Evolutionary conservation across 1,140 invertebrate genomes (phyloP).

Genomic region (Musca vetustissima): DNA sequence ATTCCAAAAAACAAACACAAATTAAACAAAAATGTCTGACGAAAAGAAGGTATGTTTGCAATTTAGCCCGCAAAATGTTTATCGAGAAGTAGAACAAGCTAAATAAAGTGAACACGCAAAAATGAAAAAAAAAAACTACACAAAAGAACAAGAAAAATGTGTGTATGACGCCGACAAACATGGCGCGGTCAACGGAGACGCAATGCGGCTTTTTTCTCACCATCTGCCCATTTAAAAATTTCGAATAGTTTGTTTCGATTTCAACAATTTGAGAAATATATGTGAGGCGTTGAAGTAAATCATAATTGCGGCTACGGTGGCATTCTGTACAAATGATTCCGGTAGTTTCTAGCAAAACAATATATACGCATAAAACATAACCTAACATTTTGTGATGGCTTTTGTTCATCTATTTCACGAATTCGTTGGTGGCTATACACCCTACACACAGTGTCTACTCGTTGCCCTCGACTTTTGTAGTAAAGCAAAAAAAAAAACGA

Average conservation of each 20-base stretch:
- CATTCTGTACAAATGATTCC: no score
- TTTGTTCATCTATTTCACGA: background rate
- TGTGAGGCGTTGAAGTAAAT: no score
- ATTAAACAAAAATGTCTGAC: constrained; percentile 60
- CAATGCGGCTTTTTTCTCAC: constrained; percentile 14
- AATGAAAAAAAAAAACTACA: constrained; percentile 9
- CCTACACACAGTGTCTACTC: constrained; percentile 3
- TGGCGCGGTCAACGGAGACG: constrained; percentile 26
- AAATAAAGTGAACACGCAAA: background rate
- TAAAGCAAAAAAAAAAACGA: background rate
- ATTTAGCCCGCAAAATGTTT: no score
- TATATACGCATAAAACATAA: constrained; percentile 11
- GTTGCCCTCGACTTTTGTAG: background rate
- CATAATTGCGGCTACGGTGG: no score
- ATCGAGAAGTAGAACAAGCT: background rate
- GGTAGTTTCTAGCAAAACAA: no score
- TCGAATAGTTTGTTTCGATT: no score
- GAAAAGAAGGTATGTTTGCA: constrained; percentile 61
- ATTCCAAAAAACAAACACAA: constrained; percentile 26
- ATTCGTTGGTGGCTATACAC: constrained; percentile 9
- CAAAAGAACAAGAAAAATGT: constrained; percentile 18
- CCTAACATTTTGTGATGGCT: constrained; percentile 5
- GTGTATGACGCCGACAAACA: constrained; percentile 32
- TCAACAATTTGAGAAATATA: no score
- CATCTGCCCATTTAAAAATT: no score